These are phyloP conservation scores for Peucedramus taeniatus DNA, from an alignment of 2,113 vertebrate species.

Conservation along the genomic window DNA sequence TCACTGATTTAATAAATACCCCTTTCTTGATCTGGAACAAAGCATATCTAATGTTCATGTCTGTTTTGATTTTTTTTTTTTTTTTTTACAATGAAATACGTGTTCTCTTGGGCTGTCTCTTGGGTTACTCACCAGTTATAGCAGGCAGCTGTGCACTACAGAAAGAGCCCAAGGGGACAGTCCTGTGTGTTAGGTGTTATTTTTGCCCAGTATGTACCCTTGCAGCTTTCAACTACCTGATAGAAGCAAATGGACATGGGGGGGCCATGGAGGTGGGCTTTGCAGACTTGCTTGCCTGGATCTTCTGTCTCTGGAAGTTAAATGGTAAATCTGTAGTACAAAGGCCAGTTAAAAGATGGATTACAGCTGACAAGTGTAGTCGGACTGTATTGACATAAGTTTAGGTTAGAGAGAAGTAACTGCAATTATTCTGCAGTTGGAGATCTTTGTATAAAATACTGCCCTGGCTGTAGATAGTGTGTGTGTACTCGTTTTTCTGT, in stretches of 20 bases:
- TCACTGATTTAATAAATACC: background rate
- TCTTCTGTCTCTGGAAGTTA: background rate
- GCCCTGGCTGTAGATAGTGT: slow-evolving; percentile 8
- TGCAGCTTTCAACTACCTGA: background rate
- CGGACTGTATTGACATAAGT: slow-evolving; percentile 55
- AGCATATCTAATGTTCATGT: background rate
- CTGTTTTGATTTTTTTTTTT: background rate
- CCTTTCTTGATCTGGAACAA: background rate
- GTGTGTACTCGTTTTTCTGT: slow-evolving; percentile 9
- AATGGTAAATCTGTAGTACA: background rate
- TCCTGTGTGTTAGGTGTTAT: background rate
- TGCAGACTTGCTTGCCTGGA: background rate
- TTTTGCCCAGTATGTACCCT: background rate
- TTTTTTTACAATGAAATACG: background rate
- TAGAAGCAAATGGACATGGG: background rate
- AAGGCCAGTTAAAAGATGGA: slow-evolving; percentile 50
- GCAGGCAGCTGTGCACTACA: background rate
- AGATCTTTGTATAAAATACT: slow-evolving; percentile 51
- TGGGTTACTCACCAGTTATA: background rate
- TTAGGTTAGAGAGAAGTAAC: slow-evolving; percentile 54
- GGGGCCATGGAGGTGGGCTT: background rate
- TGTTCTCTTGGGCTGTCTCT: background rate
- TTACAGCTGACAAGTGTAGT: slow-evolving; percentile 45
- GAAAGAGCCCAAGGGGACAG: background rate
- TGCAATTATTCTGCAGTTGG: slow-evolving; percentile 21